Percentiles rank a stretch among this genome's conserved stretches.
phyloP scores from a whole-genome alignment of 2,888 invertebrate species.

The Pandemis cinnamomeana region DNA sequence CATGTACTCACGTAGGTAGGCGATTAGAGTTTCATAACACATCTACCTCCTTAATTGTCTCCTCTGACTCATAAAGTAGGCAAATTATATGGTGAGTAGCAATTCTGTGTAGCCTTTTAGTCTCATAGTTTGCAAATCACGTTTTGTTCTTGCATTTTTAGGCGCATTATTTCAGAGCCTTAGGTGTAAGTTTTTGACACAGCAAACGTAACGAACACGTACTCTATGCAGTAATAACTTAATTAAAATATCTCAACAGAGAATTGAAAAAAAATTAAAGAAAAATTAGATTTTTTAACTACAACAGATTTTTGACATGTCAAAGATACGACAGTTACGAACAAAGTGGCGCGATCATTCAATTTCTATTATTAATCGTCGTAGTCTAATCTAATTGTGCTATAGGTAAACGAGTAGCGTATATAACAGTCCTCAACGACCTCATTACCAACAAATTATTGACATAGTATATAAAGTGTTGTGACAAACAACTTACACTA shows the following conservation, averaged over 20 bases:
- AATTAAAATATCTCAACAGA: neutral
- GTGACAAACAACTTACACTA: neutral
- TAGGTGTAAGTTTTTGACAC: neutral
- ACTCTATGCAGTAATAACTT: neutral
- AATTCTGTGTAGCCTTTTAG: constrained; percentile 20
- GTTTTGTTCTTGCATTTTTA: constrained; percentile 5
- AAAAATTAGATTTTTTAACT: too few relatives aligned
- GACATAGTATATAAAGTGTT: too few relatives aligned
- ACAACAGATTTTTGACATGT: too few relatives aligned
- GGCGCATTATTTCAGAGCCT: neutral
- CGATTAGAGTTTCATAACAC: constrained; percentile 13
- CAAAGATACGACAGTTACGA: too few relatives aligned
- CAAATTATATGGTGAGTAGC: neutral
- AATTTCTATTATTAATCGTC: too few relatives aligned
- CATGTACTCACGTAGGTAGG: neutral
- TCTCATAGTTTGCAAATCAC: constrained; percentile 27
- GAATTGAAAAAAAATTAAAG: too few relatives aligned
- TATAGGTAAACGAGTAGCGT: too few relatives aligned
- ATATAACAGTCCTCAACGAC: too few relatives aligned
- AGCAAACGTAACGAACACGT: neutral
- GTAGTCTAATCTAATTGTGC: too few relatives aligned
- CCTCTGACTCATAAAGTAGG: constrained; percentile 16
- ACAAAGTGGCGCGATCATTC: too few relatives aligned
- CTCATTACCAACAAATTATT: too few relatives aligned
- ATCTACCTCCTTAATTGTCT: constrained; percentile 21